Conservation (phyloP, 2,888 invertebrate species). For the Polylopha cassiicola region DNA sequence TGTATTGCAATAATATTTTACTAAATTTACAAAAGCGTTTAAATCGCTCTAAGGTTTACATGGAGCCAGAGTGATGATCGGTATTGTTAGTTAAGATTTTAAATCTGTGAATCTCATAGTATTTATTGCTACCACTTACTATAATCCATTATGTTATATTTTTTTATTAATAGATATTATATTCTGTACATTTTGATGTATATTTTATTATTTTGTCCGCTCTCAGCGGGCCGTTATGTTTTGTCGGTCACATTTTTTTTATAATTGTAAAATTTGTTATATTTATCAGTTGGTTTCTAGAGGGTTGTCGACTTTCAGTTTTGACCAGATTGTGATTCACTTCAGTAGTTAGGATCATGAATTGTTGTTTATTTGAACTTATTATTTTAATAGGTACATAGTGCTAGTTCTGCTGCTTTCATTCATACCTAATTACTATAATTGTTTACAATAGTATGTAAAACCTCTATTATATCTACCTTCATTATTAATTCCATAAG, state of each 20-base stretch:
- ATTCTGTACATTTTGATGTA: conserved; percentile 78
- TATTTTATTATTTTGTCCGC: conserved; percentile 74
- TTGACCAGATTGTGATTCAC: conserved; percentile 57
- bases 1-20: conserved; percentile 77
- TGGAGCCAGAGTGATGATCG: conserved; percentile 65
- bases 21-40: conserved; percentile 73
- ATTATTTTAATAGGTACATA: conserved; percentile 43
- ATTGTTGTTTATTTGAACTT: conserved; percentile 56
- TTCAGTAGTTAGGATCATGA: conserved; percentile 51
- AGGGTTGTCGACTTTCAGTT: conserved; percentile 51
- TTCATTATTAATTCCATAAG: conserved; percentile 58
- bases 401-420: conserved; percentile 15
- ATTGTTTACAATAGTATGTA: conserved; percentile 25
- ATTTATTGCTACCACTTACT: conserved; percentile 76
- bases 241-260: conserved; percentile 66
- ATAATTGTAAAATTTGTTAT: conserved; percentile 73
- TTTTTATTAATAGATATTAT: conserved; percentile 72
- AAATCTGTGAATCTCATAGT: conserved; percentile 78
- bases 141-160: conserved; percentile 73
- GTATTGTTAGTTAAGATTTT: conserved; percentile 76
- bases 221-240: conserved; percentile 69
- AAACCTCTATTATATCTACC: conserved; percentile 34
- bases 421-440: conserved; percentile 12
- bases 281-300: conserved; percentile 65
- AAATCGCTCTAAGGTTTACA: conserved; percentile 69